Percentiles rank a stretch among this genome's conserved stretches.
Conservation (phyloP, 2,888 invertebrate genomes). For the Scaptomyza polygonia region DNA sequence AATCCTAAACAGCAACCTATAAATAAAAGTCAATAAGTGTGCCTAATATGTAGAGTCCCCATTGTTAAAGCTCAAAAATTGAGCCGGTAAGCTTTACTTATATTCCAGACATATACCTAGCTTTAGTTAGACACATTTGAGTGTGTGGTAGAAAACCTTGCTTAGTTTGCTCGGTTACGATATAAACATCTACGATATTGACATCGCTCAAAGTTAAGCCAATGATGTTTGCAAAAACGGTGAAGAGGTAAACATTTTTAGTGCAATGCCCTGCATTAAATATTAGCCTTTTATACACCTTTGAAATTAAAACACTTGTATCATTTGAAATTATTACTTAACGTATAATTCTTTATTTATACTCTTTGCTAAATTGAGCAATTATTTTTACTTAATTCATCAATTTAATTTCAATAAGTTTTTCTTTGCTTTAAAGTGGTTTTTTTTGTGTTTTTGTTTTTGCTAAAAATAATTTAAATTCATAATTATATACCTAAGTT, state of each 20-base stretch:
- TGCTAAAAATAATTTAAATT: conserved; percentile 81
- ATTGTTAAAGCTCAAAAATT: not conserved
- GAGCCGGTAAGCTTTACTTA: not conserved
- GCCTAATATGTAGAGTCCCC: not conserved
- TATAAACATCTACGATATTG: not conserved
- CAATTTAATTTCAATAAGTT: conserved; percentile 71
- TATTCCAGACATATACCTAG: not conserved
- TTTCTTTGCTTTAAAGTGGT: conserved; percentile 60
- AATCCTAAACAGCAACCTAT: too few species aligned
- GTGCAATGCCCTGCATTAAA: too few species aligned
- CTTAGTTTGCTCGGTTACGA: not conserved
- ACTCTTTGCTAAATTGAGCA: conserved; percentile 84
- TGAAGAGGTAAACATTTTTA: too few species aligned
- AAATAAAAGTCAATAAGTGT: not conserved
- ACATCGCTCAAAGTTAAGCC: too few species aligned
- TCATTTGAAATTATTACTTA: conserved; percentile 80
- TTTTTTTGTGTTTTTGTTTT: conserved; percentile 55
- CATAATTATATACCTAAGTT: conserved; percentile 77
- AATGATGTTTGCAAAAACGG: too few species aligned
- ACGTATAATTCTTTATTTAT: conserved; percentile 83
- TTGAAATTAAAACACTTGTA: not conserved
- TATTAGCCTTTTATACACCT: too few species aligned
- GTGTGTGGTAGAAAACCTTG: not conserved
- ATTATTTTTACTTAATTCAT: conserved; percentile 77
- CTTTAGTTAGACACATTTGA: not conserved